These are phyloP conservation scores for Hermatobates lingyangjiaoensis DNA, from an alignment of 1,140 invertebrate genomes.

Conservation along the genomic window DNA sequence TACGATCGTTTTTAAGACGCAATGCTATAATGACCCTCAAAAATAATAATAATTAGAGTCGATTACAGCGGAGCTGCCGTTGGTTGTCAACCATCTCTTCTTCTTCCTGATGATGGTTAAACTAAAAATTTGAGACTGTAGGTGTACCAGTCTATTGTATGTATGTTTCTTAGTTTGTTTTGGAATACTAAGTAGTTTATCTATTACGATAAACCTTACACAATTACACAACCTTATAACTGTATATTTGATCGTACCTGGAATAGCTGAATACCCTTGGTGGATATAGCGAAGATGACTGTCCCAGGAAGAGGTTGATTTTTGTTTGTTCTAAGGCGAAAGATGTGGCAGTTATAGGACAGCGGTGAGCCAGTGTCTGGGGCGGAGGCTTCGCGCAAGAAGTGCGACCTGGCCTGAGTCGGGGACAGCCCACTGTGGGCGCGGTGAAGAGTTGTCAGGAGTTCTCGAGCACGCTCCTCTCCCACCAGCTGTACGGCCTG, in stretches of 20 bases:
- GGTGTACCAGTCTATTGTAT: no score
- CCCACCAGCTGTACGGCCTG: conserved; percentile 25
- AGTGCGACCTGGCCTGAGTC: conserved; percentile 61
- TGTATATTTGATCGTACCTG: conserved; percentile 20
- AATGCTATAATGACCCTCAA: no score
- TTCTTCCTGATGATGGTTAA: no score
- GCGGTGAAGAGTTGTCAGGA: conserved; percentile 38
- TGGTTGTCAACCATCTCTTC: no score
- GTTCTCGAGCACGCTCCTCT: conserved; percentile 32
- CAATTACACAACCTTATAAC: no score
- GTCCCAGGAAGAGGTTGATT: conserved; percentile 48
- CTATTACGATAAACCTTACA: neutral
- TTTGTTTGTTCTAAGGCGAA: conserved; percentile 67
- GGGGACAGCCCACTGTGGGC: conserved; percentile 55
- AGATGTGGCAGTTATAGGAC: conserved; percentile 70
- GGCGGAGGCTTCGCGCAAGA: conserved; percentile 72
- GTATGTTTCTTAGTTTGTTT: neutral
- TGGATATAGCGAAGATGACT: conserved; percentile 62
- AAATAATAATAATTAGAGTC: no score
- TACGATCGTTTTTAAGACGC: no score
- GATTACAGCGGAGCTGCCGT: no score
- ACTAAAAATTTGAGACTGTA: no score
- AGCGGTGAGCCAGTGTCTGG: conserved; percentile 62
- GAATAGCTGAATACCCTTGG: conserved; percentile 69
- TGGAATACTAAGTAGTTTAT: neutral